A percentile compares a stretch with the other conserved stretches of the same genome.
Conservation (phyloP, 2,797 vertebrate species). For the Hozukius guyotensis region DNA sequence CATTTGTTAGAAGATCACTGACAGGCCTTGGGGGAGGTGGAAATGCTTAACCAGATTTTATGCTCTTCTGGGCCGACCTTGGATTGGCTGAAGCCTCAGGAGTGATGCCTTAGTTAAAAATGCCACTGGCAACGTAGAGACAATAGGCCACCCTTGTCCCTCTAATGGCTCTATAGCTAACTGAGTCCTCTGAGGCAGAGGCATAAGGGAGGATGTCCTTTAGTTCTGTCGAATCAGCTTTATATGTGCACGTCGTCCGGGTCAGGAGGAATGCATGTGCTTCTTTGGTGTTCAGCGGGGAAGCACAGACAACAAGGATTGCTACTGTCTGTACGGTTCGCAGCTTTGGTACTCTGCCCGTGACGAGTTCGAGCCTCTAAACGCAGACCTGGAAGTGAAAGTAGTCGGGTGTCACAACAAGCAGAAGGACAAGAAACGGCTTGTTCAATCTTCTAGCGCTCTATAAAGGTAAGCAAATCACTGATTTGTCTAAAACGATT, state of each 20-base stretch:
- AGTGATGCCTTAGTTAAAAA: constrained; percentile 45
- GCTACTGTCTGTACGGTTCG: constrained; percentile 48
- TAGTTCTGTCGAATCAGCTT: constrained; percentile 60
- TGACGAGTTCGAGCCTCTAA: constrained; percentile 24
- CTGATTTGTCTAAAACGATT: not conserved
- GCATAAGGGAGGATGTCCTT: constrained; percentile 28
- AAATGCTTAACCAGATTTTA: constrained; percentile 75
- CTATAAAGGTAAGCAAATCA: constrained; percentile 48
- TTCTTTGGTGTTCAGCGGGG: constrained; percentile 59
- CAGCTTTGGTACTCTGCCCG: constrained; percentile 23
- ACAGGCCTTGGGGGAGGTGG: constrained; percentile 12
- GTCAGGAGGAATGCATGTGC: constrained; percentile 78
- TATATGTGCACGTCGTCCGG: constrained; percentile 34
- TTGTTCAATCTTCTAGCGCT: not conserved
- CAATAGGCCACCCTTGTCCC: constrained; percentile 20
- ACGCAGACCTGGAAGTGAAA: constrained; percentile 76
- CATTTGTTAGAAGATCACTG: constrained; percentile 16
- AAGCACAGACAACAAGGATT: constrained; percentile 69
- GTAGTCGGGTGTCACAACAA: constrained; percentile 32
- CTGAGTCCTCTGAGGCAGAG: constrained; percentile 15
- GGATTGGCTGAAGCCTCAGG: constrained; percentile 38
- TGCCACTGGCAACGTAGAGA: constrained; percentile 23
- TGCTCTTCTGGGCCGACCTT: constrained; percentile 66
- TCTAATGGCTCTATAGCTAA: constrained; percentile 16
- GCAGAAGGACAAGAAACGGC: constrained; percentile 34